These are phyloP conservation scores for Globodera ellingtonae DNA, from an alignment of 1,140 invertebrate species.

Conservation along the genomic window DNA sequence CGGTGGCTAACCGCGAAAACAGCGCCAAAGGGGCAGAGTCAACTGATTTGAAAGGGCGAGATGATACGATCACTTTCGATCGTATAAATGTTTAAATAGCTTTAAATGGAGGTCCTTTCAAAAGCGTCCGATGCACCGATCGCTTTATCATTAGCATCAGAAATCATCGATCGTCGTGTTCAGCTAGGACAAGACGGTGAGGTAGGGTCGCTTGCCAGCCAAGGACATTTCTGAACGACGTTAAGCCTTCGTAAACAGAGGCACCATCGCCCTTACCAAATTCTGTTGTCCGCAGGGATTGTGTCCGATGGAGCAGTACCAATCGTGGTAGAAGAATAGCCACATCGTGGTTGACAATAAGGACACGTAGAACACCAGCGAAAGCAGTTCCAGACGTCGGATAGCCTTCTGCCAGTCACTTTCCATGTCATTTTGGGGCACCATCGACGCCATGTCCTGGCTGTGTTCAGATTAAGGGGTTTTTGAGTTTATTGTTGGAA, in stretches of 20 bases:
- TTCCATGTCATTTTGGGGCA: conserved; percentile 55
- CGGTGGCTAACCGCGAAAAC: conserved; percentile 9
- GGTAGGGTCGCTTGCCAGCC: conserved; percentile 28
- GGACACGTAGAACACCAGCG: conserved; percentile 58
- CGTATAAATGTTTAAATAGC: no score
- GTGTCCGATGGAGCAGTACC: conserved; percentile 62
- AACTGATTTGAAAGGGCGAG: no score
- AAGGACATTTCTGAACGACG: conserved; percentile 24
- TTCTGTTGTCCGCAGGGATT: conserved; percentile 60
- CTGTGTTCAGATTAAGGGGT: background rate
- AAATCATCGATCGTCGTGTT: background rate
- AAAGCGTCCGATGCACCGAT: no score
- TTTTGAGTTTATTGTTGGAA: background rate
- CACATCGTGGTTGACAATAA: conserved; percentile 61
- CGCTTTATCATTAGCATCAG: background rate
- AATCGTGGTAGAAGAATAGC: conserved; percentile 65
- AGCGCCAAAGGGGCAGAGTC: background rate
- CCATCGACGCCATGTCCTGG: conserved; percentile 13
- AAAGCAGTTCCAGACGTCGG: conserved; percentile 58
- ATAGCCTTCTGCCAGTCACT: conserved; percentile 63
- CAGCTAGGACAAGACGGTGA: conserved; percentile 13
- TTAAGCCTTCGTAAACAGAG: background rate
- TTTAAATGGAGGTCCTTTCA: no score
- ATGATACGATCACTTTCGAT: no score
- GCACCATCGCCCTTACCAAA: conserved; percentile 57